These are phyloP conservation scores for Drosophila lacertosa DNA, from an alignment of 1,140 invertebrate genomes.

Conservation along the genomic window DNA sequence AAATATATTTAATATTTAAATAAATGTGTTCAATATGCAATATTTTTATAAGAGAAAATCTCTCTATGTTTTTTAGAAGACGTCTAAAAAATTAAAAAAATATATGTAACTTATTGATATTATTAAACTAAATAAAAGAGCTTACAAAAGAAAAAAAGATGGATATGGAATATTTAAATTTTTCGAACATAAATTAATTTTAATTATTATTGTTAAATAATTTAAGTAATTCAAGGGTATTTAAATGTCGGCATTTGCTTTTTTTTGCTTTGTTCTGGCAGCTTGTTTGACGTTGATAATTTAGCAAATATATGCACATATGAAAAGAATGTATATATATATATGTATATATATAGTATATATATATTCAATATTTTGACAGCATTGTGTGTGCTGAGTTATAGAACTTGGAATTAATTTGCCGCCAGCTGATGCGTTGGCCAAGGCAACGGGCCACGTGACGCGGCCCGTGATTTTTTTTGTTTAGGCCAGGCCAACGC, in stretches of 20 bases:
- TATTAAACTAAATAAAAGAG: too few species aligned
- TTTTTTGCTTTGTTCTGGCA: constrained; percentile 11
- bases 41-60: too few species aligned
- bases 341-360: background rate
- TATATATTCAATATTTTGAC: constrained; percentile 78
- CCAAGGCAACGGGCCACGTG: constrained; percentile 42
- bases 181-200: too few species aligned
- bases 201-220: background rate
- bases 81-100: too few species aligned
- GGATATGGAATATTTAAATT: too few species aligned
- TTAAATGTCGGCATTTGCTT: background rate
- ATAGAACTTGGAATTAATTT: constrained; percentile 78
- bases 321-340: constrained; percentile 5
- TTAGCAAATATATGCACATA: constrained; percentile 53
- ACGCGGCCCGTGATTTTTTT: constrained; percentile 42
- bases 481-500: constrained; percentile 43
- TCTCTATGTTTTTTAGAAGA: too few species aligned
- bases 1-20: too few species aligned
- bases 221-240: background rate
- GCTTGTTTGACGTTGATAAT: constrained; percentile 61
- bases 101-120: too few species aligned
- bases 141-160: too few species aligned
- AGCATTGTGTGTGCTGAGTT: constrained; percentile 75
- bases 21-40: too few species aligned
- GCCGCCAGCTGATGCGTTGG: constrained; percentile 35